phyloP scores from a whole-genome alignment of 2,113 vertebrate species.

The Paramisgurnus dabryanus region DNA sequence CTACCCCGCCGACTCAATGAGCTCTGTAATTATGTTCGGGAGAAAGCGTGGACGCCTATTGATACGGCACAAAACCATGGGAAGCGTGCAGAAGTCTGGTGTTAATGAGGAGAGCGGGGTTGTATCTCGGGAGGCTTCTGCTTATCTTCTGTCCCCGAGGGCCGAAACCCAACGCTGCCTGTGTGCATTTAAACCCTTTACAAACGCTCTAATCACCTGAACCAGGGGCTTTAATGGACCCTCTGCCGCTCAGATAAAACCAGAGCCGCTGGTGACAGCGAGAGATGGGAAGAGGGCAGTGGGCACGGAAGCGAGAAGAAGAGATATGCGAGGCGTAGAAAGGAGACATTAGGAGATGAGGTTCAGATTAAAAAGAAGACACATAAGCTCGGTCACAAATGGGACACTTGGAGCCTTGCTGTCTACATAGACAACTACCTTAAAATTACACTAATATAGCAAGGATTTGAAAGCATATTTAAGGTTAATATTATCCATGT shows the following conservation, averaged over 20 bases:
- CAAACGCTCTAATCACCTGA: slow-evolving; percentile 31
- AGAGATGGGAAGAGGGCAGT: neutral
- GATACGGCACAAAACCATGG: slow-evolving; percentile 13
- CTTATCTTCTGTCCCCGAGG: slow-evolving; percentile 34
- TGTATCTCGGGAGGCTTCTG: slow-evolving; percentile 26
- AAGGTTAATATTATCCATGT: no score
- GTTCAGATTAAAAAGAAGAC: neutral
- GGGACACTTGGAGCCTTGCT: neutral
- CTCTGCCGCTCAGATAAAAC: slow-evolving; percentile 13
- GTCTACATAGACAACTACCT: no score
- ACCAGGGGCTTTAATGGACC: slow-evolving; percentile 35
- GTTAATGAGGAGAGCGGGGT: slow-evolving; percentile 26
- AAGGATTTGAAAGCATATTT: no score
- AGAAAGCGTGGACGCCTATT: slow-evolving; percentile 23
- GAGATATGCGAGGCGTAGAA: neutral
- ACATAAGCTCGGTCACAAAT: neutral
- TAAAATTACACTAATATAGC: no score
- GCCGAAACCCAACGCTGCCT: slow-evolving; percentile 23
- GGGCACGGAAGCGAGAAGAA: neutral
- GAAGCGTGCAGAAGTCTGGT: slow-evolving; percentile 14
- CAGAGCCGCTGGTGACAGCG: neutral
- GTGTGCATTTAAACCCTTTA: slow-evolving; percentile 29
- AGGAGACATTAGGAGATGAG: neutral
- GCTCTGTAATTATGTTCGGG: slow-evolving; percentile 30
- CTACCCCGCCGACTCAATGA: slow-evolving; percentile 27